A percentile compares a stretch with the other conserved stretches of the same genome.
These are phyloP conservation scores for Sciurus carolinensis DNA, from an alignment of 2,797 vertebrate species.

Conservation along the genomic window DNA sequence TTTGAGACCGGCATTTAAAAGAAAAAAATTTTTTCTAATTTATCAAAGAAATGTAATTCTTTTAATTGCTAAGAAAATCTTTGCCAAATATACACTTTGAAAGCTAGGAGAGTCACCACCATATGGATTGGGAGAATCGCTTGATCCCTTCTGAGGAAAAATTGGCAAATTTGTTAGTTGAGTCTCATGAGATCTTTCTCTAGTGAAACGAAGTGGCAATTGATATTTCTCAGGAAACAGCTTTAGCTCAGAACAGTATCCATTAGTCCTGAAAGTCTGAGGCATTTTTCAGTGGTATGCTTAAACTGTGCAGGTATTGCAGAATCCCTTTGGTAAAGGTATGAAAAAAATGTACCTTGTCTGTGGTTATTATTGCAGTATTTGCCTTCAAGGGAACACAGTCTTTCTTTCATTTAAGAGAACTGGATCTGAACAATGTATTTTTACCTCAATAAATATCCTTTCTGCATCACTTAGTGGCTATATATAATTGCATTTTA, in stretches of 20 bases:
- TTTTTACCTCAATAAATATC: neutral
- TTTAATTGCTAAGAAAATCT: neutral
- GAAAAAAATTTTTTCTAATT: neutral
- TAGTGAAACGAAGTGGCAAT: neutral
- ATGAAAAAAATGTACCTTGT: neutral
- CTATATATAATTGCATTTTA: neutral
- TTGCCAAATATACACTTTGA: neutral
- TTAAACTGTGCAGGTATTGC: neutral
- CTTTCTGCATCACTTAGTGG: neutral
- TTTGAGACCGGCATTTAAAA: neutral
- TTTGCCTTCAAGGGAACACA: neutral
- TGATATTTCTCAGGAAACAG: neutral
- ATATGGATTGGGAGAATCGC: neutral
- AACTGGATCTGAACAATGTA: neutral
- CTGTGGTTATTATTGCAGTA: neutral
- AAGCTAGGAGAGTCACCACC: neutral
- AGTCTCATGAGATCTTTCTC: neutral
- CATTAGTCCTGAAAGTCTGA: neutral
- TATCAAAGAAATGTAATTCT: neutral
- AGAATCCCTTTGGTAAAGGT: neutral
- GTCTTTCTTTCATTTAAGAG: neutral
- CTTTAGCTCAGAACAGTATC: neutral
- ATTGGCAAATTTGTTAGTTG: neutral
- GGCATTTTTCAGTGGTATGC: neutral
- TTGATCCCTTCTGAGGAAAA: constrained; percentile 3